Percentiles rank a stretch among this genome's conserved stretches.
Evolutionary conservation across 2,113 vertebrate species (phyloP).

Genomic region (Hippocampus zosterae): DNA sequence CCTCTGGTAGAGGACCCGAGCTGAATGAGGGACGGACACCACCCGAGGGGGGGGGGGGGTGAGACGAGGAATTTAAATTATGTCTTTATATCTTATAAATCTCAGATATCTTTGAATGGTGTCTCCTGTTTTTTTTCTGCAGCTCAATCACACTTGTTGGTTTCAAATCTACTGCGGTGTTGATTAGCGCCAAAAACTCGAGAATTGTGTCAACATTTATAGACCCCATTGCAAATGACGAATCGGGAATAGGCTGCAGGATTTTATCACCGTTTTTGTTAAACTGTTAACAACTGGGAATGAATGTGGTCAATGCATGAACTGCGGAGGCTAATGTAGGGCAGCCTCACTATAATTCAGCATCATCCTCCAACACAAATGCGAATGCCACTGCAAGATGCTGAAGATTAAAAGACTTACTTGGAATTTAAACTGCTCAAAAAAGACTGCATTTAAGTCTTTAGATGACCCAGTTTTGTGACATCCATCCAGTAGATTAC

Average conservation of each 20-base stretch:
- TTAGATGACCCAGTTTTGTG: conserved; percentile 65
- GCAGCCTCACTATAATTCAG: conserved; percentile 25
- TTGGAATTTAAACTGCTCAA: conserved; percentile 28
- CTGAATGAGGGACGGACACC: too few species aligned
- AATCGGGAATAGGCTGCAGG: background rate
- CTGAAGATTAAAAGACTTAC: conserved; percentile 64
- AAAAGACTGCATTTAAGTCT: conserved; percentile 50
- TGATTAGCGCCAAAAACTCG: too few species aligned
- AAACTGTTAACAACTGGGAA: background rate
- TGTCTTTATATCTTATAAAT: too few species aligned
- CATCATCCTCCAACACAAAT: conserved; percentile 29
- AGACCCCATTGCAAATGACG: background rate
- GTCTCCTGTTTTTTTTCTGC: too few species aligned
- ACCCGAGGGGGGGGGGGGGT: too few species aligned
- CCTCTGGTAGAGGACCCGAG: too few species aligned
- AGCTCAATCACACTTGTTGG: too few species aligned
- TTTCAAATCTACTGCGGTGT: too few species aligned
- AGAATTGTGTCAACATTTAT: too few species aligned
- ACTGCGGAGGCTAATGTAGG: conserved; percentile 20
- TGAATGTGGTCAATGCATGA: background rate
- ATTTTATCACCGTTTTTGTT: background rate
- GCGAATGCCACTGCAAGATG: conserved; percentile 49
- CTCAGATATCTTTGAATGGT: too few species aligned
- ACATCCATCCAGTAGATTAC: conserved; percentile 52
- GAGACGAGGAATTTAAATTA: too few species aligned